These are phyloP conservation scores for Pogona vitticeps DNA, from an alignment of 2,113 vertebrate species.

Conservation along the genomic window DNA sequence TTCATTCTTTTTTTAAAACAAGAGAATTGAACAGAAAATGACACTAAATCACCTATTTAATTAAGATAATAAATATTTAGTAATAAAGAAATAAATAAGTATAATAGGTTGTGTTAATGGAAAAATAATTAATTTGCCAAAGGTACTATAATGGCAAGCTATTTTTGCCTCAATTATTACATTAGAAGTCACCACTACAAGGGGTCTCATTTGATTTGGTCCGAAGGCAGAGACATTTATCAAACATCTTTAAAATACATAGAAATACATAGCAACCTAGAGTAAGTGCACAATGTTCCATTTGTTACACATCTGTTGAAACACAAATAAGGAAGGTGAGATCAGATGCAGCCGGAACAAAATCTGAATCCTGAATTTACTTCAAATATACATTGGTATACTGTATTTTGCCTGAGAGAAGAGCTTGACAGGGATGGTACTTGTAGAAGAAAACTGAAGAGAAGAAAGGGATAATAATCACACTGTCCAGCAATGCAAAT, in stretches of 20 bases:
- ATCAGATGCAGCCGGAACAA: background rate
- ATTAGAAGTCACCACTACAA: background rate
- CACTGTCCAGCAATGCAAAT: background rate
- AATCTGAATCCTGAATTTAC: background rate
- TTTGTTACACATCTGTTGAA: background rate
- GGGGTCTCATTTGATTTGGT: background rate
- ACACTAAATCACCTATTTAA: background rate
- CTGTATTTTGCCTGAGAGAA: background rate
- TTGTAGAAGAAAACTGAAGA: background rate
- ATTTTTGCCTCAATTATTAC: background rate
- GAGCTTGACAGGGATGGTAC: background rate
- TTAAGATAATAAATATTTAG: background rate
- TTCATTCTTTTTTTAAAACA: background rate
- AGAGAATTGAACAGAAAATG: background rate
- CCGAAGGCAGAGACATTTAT: background rate
- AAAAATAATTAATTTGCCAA: background rate
- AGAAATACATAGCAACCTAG: background rate
- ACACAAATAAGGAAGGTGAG: background rate
- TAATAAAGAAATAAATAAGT: background rate
- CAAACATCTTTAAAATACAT: too few species aligned
- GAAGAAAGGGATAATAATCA: background rate
- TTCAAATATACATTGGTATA: background rate
- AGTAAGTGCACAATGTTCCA: background rate
- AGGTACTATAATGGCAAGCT: background rate
- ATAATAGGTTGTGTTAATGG: background rate